phyloP scores from a whole-genome alignment of 92 coral and sea anemone genomes.

The Plumapathes pennacea region DNA sequence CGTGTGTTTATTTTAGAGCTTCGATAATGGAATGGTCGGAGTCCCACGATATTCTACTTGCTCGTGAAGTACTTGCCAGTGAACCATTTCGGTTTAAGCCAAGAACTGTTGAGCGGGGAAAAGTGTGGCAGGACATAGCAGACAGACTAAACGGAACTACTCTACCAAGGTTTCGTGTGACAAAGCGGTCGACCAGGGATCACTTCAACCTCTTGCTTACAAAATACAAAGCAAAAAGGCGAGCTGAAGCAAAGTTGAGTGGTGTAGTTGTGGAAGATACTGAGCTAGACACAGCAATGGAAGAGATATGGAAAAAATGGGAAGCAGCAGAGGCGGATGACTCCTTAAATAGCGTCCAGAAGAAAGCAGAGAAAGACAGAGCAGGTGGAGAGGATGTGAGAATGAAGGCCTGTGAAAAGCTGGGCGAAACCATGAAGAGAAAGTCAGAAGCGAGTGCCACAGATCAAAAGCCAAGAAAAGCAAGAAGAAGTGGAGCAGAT shows the following conservation, averaged over 20 bases:
- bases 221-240: conserved; percentile 21
- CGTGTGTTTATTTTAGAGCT: too few species aligned
- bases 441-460: conserved; percentile 11
- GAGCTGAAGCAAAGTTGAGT: conserved; percentile 10
- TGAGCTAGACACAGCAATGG: conserved; percentile 31
- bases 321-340: conserved; percentile 23
- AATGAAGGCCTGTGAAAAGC: conserved; percentile 35
- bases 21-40: conserved; percentile 4
- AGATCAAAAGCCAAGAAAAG: conserved; percentile 14
- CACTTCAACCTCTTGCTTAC: conserved; percentile 19
- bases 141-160: conserved; percentile 12
- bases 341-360: conserved; percentile 10
- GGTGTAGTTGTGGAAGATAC: conserved; percentile 26
- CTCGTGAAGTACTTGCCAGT: not conserved
- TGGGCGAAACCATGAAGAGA: conserved; percentile 22
- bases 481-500: conserved; percentile 18
- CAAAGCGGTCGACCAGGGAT: conserved; percentile 39
- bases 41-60: conserved; percentile 1
- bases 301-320: conserved; percentile 28
- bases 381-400: conserved; percentile 39
- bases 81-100: conserved; percentile 2
- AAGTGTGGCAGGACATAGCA: conserved; percentile 27
- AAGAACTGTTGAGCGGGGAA: conserved; percentile 24
- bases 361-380: conserved; percentile 23
- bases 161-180: conserved; percentile 11